These are phyloP conservation scores for Stomorhina lunata DNA, from an alignment of 2,888 invertebrate species.

Conservation along the genomic window DNA sequence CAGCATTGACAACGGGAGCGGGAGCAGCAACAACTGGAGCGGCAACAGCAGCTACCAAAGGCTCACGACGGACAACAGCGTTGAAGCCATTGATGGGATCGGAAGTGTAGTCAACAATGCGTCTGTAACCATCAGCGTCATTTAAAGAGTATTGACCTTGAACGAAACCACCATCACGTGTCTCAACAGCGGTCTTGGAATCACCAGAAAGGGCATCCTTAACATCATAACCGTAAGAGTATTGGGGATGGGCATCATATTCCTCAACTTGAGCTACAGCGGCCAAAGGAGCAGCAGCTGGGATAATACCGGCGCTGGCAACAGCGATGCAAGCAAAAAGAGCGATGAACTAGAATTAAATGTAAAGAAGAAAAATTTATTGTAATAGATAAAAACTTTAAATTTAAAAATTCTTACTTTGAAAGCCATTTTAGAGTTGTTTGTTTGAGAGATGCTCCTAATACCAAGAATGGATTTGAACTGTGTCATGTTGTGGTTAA, in stretches of 20 bases:
- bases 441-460: constrained; percentile 75
- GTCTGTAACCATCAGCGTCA: constrained; percentile 79
- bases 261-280: constrained; percentile 74
- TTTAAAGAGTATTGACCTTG: constrained; percentile 80
- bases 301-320: constrained; percentile 75
- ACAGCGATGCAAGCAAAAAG: constrained; percentile 76
- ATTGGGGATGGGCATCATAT: constrained; percentile 79
- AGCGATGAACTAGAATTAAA: constrained; percentile 72
- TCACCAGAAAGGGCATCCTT: constrained; percentile 79
- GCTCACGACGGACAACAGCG: constrained; percentile 78
- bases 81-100: constrained; percentile 80
- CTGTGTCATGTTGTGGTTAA: constrained; percentile 74
- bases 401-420: constrained; percentile 74
- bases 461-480: constrained; percentile 77
- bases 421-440: constrained; percentile 75
- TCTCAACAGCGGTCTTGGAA: constrained; percentile 79
- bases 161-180: constrained; percentile 79
- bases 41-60: constrained; percentile 75
- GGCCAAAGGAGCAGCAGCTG: constrained; percentile 73
- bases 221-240: constrained; percentile 79
- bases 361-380: not conserved
- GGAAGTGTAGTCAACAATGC: constrained; percentile 79
- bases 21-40: constrained; percentile 64
- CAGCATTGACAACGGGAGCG: constrained; percentile 62
- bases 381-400: too few species aligned